These are phyloP conservation scores for Mellivora capensis DNA, from an alignment of 2,113 vertebrate genomes.

Conservation along the genomic window DNA sequence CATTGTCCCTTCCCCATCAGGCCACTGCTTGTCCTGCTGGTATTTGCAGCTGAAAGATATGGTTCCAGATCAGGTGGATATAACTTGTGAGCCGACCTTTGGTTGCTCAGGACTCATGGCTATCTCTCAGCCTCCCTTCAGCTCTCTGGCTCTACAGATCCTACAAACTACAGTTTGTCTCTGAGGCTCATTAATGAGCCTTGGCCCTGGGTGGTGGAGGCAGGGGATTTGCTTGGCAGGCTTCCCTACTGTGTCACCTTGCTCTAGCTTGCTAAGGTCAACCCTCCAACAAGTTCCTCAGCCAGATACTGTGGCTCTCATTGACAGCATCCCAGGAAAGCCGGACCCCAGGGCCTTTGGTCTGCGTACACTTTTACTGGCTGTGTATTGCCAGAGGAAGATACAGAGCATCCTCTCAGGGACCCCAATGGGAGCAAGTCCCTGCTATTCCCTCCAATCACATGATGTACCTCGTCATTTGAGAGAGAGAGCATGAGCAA, in stretches of 20 bases:
- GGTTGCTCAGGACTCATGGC: background rate
- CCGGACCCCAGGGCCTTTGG: no score
- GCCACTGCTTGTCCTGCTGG: background rate
- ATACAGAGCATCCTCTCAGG: background rate
- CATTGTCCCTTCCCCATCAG: background rate
- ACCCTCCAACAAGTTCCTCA: background rate
- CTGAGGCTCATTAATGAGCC: background rate
- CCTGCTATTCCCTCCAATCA: background rate
- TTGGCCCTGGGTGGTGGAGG: background rate
- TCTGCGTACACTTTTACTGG: background rate
- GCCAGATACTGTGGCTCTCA: background rate
- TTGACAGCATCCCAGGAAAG: background rate
- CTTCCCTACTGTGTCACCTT: background rate
- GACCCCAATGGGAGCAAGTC: background rate
- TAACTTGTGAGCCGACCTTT: background rate
- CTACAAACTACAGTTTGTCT: background rate
- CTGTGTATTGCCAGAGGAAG: background rate
- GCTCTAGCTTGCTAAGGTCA: background rate
- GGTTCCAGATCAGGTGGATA: background rate
- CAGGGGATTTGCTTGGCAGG: background rate
- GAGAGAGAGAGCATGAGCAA: background rate
- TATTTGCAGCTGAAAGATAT: background rate
- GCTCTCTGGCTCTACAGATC: background rate
- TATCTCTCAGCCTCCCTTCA: background rate
- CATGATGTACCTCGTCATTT: background rate